Evolutionary conservation across 1,140 invertebrate genomes (phyloP), one percentile per base, ranked within the genome.

Genomic region (Calliphora vicina): DNA sequence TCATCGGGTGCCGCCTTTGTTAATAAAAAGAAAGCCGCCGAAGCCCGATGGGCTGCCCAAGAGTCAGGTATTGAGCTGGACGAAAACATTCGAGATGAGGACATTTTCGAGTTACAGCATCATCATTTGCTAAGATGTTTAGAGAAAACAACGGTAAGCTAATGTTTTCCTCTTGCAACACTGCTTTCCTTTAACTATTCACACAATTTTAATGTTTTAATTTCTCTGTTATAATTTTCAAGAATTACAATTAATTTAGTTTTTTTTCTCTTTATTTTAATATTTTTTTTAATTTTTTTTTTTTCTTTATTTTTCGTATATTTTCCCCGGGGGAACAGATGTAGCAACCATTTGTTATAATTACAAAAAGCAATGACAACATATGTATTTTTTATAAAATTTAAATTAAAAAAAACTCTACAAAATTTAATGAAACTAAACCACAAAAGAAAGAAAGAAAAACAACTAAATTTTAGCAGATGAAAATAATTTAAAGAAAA

Each of bases 21-120:
- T 80, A 97, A 94, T 89, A 99, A 99, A 92, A 99, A 99, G 94
- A 99, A 99, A 91, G 97, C 98, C n/a, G 97, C 97, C 1, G 98
- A 99, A 91, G 97, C 98, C 8, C 92, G 97, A 80, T 92, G 98
- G 84, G 97, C 97, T 61, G 97, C 97, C 26, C 96, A 97, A 91
- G 97, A 97, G 92, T 96, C 96, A 42, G 97, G 97, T 76, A 93
- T 97, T 86, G 96, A 97, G 87, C 92, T 97, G 85, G 97, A 97
- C 87, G 97, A 98, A 82, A 95, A 94, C 87, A 96, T 95, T 86
- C 94, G 95, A 86, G 97, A 98, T 89, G 97, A 99, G 90, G 98
- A 99, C 91, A 98, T 99, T 87, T 99, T 99, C 92, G 98, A 99
- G 91, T 93, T 99, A 91, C 99, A 99, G 92, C 99, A 99, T 93